These are phyloP conservation scores for Abrostola triplasia DNA, from an alignment of 2,888 invertebrate species.

Conservation along the genomic window DNA sequence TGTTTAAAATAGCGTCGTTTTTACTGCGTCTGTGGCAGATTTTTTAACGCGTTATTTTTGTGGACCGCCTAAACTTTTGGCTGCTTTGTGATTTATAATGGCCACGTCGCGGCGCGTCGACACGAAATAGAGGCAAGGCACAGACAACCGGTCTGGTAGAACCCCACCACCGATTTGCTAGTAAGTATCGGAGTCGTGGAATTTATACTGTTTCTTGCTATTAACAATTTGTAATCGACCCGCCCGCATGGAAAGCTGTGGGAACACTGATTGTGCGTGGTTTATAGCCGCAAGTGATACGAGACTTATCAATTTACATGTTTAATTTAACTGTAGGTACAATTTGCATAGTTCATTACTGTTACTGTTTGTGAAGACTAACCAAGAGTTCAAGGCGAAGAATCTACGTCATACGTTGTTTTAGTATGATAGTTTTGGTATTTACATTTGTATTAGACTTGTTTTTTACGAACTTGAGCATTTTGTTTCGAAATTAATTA, in stretches of 20 bases:
- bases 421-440: neutral
- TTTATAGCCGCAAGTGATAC: slow-evolving; percentile 37
- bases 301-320: slow-evolving; percentile 42
- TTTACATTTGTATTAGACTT: neutral
- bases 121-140: slow-evolving; percentile 1
- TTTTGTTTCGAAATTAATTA: too few relatives aligned
- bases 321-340: slow-evolving; percentile 38
- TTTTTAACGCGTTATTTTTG: slow-evolving; percentile 14
- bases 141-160: slow-evolving; percentile 10
- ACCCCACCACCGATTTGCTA: slow-evolving; percentile 23
- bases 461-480: neutral
- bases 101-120: slow-evolving; percentile 35
- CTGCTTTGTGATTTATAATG: slow-evolving; percentile 22
- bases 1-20: neutral
- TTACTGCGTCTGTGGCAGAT: slow-evolving; percentile 3
- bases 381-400: neutral
- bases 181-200: slow-evolving; percentile 7
- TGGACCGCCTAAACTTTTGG: slow-evolving; percentile 19
- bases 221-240: slow-evolving; percentile 28
- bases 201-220: slow-evolving; percentile 12
- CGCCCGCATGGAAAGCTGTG: slow-evolving; percentile 33
- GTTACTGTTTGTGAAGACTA: slow-evolving; percentile 7
- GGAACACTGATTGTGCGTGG: slow-evolving; percentile 42
- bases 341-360: slow-evolving; percentile 44
- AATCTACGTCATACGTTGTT: neutral